phyloP scores from a whole-genome alignment of 2,113 vertebrate genomes.

The Colinus virginianus region DNA sequence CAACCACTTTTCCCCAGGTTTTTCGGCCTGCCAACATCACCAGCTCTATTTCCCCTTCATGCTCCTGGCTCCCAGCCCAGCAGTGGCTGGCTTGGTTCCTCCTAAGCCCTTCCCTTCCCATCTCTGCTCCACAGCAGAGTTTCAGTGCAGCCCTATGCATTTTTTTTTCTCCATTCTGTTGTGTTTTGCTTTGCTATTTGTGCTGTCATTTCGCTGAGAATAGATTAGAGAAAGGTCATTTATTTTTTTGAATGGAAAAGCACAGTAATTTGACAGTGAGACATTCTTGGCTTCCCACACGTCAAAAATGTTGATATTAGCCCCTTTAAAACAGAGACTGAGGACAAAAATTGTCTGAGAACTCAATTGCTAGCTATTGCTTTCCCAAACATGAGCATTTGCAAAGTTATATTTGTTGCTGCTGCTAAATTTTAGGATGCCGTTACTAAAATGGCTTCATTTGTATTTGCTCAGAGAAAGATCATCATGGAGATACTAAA shows the following conservation, averaged over 20 bases:
- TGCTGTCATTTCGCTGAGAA: neutral
- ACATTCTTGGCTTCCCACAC: neutral
- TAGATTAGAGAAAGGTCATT: conserved; percentile 43
- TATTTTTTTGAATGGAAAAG: conserved; percentile 23
- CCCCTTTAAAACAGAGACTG: neutral
- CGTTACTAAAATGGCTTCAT: conserved; percentile 1
- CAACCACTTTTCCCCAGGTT: neutral
- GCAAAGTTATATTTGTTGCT: neutral
- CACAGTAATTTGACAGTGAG: conserved; percentile 37
- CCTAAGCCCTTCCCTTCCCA: neutral
- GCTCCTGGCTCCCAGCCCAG: rapidly evolving
- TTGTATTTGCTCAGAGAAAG: neutral
- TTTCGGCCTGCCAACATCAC: neutral
- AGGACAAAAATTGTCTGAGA: neutral
- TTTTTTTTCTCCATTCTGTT: neutral
- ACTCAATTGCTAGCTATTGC: neutral
- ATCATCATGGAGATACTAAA: conserved; percentile 17
- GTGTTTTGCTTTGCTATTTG: conserved; percentile 42
- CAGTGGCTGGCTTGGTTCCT: rapidly evolving
- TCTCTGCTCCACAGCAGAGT: neutral
- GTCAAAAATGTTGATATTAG: conserved; percentile 8
- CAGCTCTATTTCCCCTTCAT: neutral
- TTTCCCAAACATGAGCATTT: neutral
- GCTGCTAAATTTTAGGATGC: neutral
- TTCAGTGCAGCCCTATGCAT: neutral